Base-by-base conservation (phyloP, 2,113 vertebrate genomes). In the Machaerirhynchus nigripectus region DNA sequence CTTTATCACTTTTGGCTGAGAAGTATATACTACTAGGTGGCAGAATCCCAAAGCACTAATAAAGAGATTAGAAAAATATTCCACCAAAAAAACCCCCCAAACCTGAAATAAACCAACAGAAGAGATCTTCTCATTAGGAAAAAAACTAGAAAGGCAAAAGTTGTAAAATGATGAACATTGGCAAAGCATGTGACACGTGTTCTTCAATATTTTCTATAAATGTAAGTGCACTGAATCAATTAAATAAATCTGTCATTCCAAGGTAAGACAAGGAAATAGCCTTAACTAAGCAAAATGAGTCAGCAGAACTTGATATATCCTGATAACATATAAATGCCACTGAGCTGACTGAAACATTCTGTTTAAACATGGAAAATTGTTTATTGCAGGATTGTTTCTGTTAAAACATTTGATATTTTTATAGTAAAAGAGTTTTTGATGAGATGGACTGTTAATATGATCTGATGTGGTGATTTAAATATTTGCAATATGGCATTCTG, bases 11-110 rank as follows among this genome's bases (percentile, higher is more conserved):
- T 91, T 20, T 60, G 37, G 8, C 18, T 84, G 42, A 63, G 63
- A 87, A 35, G 8, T 12, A 16, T 44, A 26, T 19, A 21, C 9
- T 49, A 44, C 11, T n/a, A 30, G 4, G 13, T 79, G 17, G 5
- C 7, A 33, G 33, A 59, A 64, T 68, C 6, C 12, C 31, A 31
- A 74, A 71, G 4, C 3, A 42, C 33, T 28, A 63, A 75, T n/a
- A 56, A 56, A 71, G 5, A 57, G 28, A 73, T n/a, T 33, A 33
- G 23, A n/a, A 84, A 84, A 82, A 22, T 9, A 26, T 35, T 65
- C 7, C 13, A 30, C 3, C 35, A 57, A 52, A 47, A 63, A 17
- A 15, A 18, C 0, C 0, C 7, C 30, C 15, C 8, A 31, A 50
- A 44, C 11, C 22, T 10, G 7, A 65, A 40, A 73, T 33, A 57